Conservation (phyloP, 2,888 invertebrate species). For the Anarsia innoxiella region DNA sequence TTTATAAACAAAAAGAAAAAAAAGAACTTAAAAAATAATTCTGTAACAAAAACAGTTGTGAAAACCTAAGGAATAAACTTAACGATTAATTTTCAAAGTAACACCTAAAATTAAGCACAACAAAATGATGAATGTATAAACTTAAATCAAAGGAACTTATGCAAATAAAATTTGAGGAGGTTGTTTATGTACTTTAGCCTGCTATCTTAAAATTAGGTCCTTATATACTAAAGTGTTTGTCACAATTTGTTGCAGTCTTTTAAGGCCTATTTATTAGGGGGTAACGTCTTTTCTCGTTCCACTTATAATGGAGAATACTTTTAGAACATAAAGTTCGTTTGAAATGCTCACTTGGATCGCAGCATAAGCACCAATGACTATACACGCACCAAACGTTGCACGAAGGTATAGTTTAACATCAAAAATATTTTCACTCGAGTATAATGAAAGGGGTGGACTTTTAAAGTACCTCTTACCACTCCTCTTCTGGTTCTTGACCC, state of each 20-base stretch:
- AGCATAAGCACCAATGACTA: constrained; percentile 51
- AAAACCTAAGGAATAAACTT: constrained; percentile 15
- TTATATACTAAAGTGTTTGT: constrained; percentile 34
- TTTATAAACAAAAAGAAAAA: too few relatives aligned
- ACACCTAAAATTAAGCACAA: constrained; percentile 42
- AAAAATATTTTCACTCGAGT: constrained; percentile 26
- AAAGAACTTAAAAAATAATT: constrained; percentile 2
- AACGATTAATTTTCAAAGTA: constrained; percentile 16
- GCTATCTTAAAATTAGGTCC: constrained; percentile 15
- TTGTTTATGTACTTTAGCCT: constrained; percentile 16
- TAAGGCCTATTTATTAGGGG: constrained; percentile 12
- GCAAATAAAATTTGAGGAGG: constrained; percentile 23
- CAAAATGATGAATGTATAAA: constrained; percentile 40
- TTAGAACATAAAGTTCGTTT: too few relatives aligned
- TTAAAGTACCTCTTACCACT: too few relatives aligned
- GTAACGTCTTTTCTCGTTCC: not conserved
- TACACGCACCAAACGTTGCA: constrained; percentile 47
- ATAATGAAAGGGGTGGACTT: too few relatives aligned
- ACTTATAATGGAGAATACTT: not conserved
- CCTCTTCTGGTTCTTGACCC: constrained; percentile 70
- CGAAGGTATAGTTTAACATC: constrained; percentile 18
- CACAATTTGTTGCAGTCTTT: constrained; percentile 35
- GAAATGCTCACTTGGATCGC: constrained; percentile 14
- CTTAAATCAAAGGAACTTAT: constrained; percentile 40
- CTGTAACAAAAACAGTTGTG: constrained; percentile 23